Conservation (phyloP, 2,797 vertebrate genomes). For the Microctenopoma stevenorrisi region DNA sequence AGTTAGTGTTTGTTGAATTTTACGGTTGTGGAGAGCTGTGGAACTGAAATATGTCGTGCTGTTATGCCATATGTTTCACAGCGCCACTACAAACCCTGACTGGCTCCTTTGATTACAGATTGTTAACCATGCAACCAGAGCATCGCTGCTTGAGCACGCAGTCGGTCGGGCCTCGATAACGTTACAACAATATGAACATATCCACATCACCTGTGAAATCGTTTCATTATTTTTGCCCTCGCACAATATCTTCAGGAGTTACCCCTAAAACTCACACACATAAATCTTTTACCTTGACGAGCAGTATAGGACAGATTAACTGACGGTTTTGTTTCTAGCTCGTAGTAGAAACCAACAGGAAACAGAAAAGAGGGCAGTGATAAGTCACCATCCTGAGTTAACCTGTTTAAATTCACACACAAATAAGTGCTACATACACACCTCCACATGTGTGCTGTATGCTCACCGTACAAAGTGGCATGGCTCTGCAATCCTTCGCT, state of each 20-base stretch:
- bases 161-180: constrained; percentile 17
- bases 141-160: constrained; percentile 10
- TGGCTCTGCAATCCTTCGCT: not conserved
- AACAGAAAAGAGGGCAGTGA: not conserved
- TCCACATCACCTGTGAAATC: not conserved
- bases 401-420: not conserved
- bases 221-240: not conserved
- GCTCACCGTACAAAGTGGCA: not conserved
- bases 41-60: constrained; percentile 62
- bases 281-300: not conserved
- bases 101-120: constrained; percentile 73
- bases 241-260: not conserved
- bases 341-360: not conserved
- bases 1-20: constrained; percentile 44
- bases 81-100: constrained; percentile 67
- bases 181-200: constrained; percentile 6
- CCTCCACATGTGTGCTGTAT: not conserved
- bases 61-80: constrained; percentile 76
- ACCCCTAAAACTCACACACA: not conserved
- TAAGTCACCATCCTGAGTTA: not conserved
- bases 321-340: not conserved
- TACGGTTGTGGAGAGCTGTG: constrained; percentile 38
- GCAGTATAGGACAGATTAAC: not conserved
- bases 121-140: constrained; percentile 62
- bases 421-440: not conserved